These are phyloP conservation scores for Cyclargus thomasi DNA, from an alignment of 1,140 invertebrate genomes.

Conservation along the genomic window DNA sequence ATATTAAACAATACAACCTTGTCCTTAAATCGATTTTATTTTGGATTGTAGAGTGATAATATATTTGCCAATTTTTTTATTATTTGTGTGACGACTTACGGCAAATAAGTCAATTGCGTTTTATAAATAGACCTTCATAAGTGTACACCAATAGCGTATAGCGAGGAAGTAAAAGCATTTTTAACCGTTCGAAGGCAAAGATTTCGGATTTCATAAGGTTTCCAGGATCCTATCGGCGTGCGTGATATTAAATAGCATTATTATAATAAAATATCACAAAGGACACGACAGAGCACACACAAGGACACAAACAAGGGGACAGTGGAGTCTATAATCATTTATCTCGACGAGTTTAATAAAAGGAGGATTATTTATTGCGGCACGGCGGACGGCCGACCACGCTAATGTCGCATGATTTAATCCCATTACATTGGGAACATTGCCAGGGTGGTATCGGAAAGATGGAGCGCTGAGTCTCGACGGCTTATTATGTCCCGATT, in stretches of 20 bases:
- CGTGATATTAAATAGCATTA: neutral
- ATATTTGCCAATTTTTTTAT: no score
- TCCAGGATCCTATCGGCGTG: neutral
- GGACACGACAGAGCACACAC: conserved; percentile 27
- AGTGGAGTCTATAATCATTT: conserved; percentile 68
- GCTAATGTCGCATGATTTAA: conserved; percentile 71
- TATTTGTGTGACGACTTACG: no score
- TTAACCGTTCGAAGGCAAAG: no score
- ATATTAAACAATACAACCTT: no score
- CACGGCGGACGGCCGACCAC: conserved; percentile 41
- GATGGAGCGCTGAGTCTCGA: conserved; percentile 24
- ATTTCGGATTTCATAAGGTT: neutral
- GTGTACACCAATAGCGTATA: no score
- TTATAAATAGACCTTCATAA: no score
- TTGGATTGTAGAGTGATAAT: no score
- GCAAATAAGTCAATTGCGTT: no score
- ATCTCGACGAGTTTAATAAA: conserved; percentile 71
- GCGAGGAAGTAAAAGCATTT: no score
- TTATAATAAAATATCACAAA: conserved; percentile 33
- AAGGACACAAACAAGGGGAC: conserved; percentile 48
- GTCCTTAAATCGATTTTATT: no score
- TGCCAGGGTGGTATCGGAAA: conserved; percentile 51
- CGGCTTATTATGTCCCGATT: conserved; percentile 3
- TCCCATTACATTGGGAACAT: conserved; percentile 63
- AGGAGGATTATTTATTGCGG: conserved; percentile 66